A percentile compares a stretch with the other conserved stretches of the same genome.
phyloP scores from a whole-genome alignment of 2,113 vertebrate species.

The Chaenogobius annularis region DNA sequence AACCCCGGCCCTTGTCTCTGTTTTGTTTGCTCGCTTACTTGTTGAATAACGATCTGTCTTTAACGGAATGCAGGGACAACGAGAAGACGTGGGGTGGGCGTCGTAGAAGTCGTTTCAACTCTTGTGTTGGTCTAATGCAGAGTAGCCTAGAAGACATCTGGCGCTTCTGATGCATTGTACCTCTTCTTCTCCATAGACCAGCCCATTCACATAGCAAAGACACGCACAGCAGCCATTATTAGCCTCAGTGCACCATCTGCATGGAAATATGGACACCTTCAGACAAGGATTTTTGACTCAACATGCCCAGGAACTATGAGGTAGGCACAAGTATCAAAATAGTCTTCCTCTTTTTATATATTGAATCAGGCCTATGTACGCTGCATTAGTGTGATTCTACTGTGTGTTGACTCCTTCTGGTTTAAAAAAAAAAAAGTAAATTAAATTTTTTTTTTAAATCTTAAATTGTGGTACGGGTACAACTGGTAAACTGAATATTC shows the following conservation, averaged over 20 bases:
- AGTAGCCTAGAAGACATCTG: slow-evolving; percentile 35
- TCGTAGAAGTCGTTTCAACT: slow-evolving; percentile 36
- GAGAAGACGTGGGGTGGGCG: slow-evolving; percentile 44
- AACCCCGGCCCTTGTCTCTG: not conserved
- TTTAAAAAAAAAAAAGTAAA: too few species aligned
- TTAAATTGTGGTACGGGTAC: not conserved
- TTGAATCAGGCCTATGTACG: not conserved
- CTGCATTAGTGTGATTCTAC: not conserved
- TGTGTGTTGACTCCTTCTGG: not conserved
- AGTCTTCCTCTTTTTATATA: slow-evolving; percentile 1
- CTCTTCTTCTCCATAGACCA: slow-evolving; percentile 35
- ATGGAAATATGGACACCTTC: slow-evolving; percentile 77
- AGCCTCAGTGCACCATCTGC: slow-evolving; percentile 55
- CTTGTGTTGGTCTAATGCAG: slow-evolving; percentile 25
- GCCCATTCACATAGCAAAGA: slow-evolving; percentile 22
- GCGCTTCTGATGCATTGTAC: slow-evolving; percentile 60
- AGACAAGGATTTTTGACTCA: slow-evolving; percentile 69
- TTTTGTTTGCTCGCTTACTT: slow-evolving; percentile 19
- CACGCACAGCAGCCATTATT: slow-evolving; percentile 44
- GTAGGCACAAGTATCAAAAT: slow-evolving; percentile 51
- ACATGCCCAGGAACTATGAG: slow-evolving; percentile 82
- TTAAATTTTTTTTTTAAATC: too few species aligned
- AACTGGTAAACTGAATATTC: not conserved
- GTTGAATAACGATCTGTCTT: slow-evolving; percentile 32
- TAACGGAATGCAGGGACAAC: slow-evolving; percentile 34